These are phyloP conservation scores for Aphaenogaster floridana DNA, from an alignment of 1,140 invertebrate species.

Conservation along the genomic window DNA sequence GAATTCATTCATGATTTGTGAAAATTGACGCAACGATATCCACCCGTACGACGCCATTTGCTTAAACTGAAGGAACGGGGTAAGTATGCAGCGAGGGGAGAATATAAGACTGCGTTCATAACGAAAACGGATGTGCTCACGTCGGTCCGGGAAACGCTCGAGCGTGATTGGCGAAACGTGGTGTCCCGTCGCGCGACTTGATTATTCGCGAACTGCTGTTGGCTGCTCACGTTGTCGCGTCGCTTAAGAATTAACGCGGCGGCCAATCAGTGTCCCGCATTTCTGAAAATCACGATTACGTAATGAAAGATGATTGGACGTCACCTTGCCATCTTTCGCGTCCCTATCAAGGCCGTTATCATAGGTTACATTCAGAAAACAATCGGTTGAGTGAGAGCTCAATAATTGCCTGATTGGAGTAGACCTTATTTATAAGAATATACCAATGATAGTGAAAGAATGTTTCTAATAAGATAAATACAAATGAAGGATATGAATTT, in stretches of 20 bases:
- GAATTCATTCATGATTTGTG: conserved; percentile 86
- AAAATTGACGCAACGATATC: conserved; percentile 85
- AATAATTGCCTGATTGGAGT: too few species aligned
- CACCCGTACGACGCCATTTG: conserved; percentile 86
- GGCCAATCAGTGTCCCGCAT: neutral
- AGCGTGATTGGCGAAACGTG: neutral
- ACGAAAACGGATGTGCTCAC: neutral
- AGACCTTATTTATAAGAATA: too few species aligned
- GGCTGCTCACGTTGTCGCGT: neutral
- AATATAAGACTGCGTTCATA: conserved; percentile 36
- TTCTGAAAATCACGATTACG: neutral
- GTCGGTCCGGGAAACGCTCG: neutral
- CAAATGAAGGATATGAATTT: too few species aligned
- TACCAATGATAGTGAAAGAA: too few species aligned
- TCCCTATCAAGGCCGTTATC: too few species aligned
- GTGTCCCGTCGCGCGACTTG: too few species aligned
- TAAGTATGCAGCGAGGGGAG: conserved; percentile 12
- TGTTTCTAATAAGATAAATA: too few species aligned
- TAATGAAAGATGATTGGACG: neutral
- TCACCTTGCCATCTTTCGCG: neutral
- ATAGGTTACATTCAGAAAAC: too few species aligned
- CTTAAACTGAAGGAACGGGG: conserved; percentile 76
- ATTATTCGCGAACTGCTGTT: neutral
- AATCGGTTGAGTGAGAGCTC: too few species aligned
- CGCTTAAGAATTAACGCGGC: too few species aligned